phyloP scores from a whole-genome alignment of 2,888 invertebrate species.

The Lumbricus terrestris region DNA sequence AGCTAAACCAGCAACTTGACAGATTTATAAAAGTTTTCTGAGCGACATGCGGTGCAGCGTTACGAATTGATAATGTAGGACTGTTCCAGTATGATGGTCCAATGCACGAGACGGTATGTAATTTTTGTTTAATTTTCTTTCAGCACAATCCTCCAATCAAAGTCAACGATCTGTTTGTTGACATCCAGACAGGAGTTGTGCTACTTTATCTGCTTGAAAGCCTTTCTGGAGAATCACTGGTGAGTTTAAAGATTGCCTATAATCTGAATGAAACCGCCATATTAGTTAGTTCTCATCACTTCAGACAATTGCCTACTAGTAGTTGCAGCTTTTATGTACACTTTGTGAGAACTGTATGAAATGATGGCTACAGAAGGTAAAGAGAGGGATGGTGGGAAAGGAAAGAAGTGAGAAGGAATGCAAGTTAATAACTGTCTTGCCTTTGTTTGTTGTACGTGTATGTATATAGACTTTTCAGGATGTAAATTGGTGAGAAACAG shows the following conservation, averaged over 20 bases:
- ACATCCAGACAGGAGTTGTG: conserved; percentile 91
- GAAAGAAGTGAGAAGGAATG: background rate
- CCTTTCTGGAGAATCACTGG: conserved; percentile 90
- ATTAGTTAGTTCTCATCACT: too few species aligned
- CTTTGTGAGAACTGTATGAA: background rate
- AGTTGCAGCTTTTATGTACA: background rate
- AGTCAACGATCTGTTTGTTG: conserved; percentile 90
- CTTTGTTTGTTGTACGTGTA: background rate
- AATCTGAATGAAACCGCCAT: background rate
- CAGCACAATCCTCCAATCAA: conserved; percentile 90
- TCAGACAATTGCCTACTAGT: background rate
- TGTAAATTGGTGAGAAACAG: too few species aligned
- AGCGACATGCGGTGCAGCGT: too few species aligned
- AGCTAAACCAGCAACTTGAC: too few species aligned
- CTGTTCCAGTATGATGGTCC: too few species aligned
- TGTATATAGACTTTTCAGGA: background rate
- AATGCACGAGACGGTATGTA: too few species aligned
- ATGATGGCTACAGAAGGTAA: background rate
- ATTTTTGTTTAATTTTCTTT: conserved; percentile 45
- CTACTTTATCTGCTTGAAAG: conserved; percentile 89
- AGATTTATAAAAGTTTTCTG: too few species aligned
- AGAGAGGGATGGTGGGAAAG: background rate
- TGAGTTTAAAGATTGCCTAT: conserved; percentile 59
- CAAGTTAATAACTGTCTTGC: background rate
- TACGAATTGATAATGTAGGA: too few species aligned